Base-by-base conservation (phyloP, 2,113 vertebrate species). In the Prionailurus viverrinus region DNA sequence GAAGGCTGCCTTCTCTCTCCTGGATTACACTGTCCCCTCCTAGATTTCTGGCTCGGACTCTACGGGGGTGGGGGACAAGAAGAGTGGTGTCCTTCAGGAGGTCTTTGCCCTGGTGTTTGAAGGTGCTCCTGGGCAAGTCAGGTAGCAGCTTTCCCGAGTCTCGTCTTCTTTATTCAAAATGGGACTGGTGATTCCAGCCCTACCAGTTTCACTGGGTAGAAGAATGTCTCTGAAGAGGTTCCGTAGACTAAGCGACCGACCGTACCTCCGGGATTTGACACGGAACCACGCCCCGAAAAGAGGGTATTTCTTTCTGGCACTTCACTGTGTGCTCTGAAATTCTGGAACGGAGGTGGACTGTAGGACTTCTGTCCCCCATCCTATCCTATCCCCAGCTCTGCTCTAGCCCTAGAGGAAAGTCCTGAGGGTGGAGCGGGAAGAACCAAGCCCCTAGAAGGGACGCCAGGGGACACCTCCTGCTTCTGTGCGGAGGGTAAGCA, bases 11-110 rank as follows among this genome's bases (percentile, higher is more conserved):
- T 79, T 89, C 31, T 31, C 45, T 36, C 21, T 51, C 0, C 12
- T 0, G 48, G 31, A 45, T 45, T 15, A 27, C 9, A 29, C 25
- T 3, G 15, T 1, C 9, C 11, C 16, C 31, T 63, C 48, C 23
- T 53, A 27, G 53, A 36, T 16, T 78, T 74, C 66, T 36, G 25
- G 51, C 18, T 53, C 41, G 36, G 74, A 87, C 2, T 0, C 58
- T 5, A 2, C 0, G 1, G 18, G 31, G 3, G 29, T n/a, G 15
- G 73, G 31, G 12, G 39, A 25, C 10, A 53, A 33, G 7, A 27
- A 48, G 12, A 88, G 19, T 41, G 31, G 14, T 0, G 23, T 21
- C 65, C 55, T 58, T 21, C 23, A 85, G 87, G 48, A 81, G 41
- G 5, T 18, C 19, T 39, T 61, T 27, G 11, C 7, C 29, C 23